Evolutionary conservation across 2,888 invertebrate species (phyloP).

Genomic region (Leptinotarsa peninsularis): DNA sequence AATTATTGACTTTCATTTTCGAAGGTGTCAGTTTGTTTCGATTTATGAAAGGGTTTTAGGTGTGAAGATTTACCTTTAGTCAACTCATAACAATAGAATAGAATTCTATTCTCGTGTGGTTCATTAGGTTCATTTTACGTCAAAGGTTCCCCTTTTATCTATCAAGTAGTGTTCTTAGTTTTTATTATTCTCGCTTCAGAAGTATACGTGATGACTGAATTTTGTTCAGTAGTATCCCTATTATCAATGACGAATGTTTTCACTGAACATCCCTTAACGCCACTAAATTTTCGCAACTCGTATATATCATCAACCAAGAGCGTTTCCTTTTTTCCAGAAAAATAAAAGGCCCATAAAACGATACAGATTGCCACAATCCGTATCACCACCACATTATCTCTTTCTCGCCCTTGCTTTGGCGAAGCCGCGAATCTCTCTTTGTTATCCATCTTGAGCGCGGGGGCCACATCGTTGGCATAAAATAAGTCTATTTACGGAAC

Average conservation of each 20-base stretch:
- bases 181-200: too few species aligned
- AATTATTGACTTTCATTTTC: too few species aligned
- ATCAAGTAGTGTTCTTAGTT: too few species aligned
- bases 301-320: not conserved
- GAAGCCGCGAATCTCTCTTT: slow-evolving; percentile 25
- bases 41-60: too few species aligned
- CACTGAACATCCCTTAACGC: not conserved
- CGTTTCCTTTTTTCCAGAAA: slow-evolving; percentile 16
- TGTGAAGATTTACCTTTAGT: too few species aligned
- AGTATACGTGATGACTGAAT: too few species aligned
- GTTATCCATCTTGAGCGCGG: slow-evolving; percentile 2
- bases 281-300: not conserved
- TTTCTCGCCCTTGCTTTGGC: slow-evolving; percentile 11
- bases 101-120: too few species aligned
- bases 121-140: too few species aligned
- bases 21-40: too few species aligned
- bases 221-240: too few species aligned
- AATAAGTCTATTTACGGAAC: slow-evolving; percentile 36
- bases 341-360: slow-evolving; percentile 24
- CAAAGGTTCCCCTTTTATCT: too few species aligned
- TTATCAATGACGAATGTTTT: not conserved
- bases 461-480: slow-evolving; percentile 10
- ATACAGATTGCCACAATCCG: slow-evolving; percentile 23
- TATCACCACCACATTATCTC: slow-evolving; percentile 28
- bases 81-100: too few species aligned